Evolutionary conservation across 30 jellyfish, hydroid and myxozoan species (phyloP), one percentile per base, ranked within the genome.

Genomic region (Hydractinia echinata): DNA sequence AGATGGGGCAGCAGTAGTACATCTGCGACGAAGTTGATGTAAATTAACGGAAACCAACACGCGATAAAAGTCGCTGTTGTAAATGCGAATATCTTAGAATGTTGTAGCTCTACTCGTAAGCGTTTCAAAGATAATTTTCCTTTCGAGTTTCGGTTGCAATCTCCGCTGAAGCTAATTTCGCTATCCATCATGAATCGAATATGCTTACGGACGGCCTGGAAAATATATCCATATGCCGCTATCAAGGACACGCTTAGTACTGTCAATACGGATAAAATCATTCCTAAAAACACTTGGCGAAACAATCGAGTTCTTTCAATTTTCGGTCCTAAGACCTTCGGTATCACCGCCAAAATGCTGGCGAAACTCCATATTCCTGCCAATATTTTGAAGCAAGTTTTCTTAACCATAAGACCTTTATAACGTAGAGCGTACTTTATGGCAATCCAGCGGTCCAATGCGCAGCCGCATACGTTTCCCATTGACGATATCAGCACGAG

Each of bases 21-120:
- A 50, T 71, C 81, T 20, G 81, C 81, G 18, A 71, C 61, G n/a
- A 71, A 14, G 81, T 71, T 71, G 81, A 71, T 71, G 53, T 71
- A 71, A 20, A 71, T 71, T 52, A 71, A 50, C 39, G 81, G 81
- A 52, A 71, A 71, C 81, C 81, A 71, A 71, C 81, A 71, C 9
- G 61, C 81, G 30, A 71, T 5, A 15, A 71, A 71, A 15, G 8
- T 71, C 67, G 51, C 13, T 20, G 81, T 71, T 67, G 51, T 7
- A 20, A 30, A 20, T 7, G 61, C 55, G 81, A 71, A 20, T 30
- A 30, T 48, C 4, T 30, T 50, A 0, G 53, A 8, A 15, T 8
- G 39, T 30, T 15, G 81, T 6, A 71, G 1, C 13, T 71, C 51
- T 64, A 64, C 0, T 3, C 39, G 19, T 44, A 64, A 51, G 10